A percentile compares a stretch with the other conserved stretches of the same genome.
These are phyloP conservation scores for Orthosia incerta DNA, from an alignment of 2,888 invertebrate genomes.

Conservation along the genomic window DNA sequence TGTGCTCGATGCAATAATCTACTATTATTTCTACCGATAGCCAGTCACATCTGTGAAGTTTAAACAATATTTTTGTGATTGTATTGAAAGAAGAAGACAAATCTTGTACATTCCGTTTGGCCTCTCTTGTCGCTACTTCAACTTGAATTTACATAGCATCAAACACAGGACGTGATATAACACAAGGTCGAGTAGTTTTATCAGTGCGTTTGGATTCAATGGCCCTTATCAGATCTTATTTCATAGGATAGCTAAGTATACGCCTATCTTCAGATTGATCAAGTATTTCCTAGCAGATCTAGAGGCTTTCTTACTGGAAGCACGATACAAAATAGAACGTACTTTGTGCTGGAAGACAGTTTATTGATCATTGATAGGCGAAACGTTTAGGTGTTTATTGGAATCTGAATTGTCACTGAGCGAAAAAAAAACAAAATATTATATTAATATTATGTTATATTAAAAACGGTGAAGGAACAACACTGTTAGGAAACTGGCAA, in stretches of 20 bases:
- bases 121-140: background rate
- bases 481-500: too few relatives aligned
- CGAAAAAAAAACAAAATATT: background rate
- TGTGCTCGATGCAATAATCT: too few relatives aligned
- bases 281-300: background rate
- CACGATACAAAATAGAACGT: too few relatives aligned
- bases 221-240: background rate
- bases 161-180: background rate
- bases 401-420: background rate
- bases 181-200: constrained; percentile 14
- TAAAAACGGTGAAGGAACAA: too few relatives aligned
- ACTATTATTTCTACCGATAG: too few relatives aligned
- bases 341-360: too few relatives aligned
- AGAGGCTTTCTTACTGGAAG: background rate
- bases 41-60: too few relatives aligned
- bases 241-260: background rate
- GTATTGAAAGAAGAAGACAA: too few relatives aligned
- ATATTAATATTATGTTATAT: too few relatives aligned
- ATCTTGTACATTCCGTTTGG: background rate
- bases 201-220: background rate
- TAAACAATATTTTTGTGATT: too few relatives aligned
- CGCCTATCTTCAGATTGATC: background rate
- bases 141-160: background rate
- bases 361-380: too few relatives aligned
- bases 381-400: too few relatives aligned